A percentile compares a stretch with the other conserved stretches of the same genome.
phyloP scores from a whole-genome alignment of 53 echinoderm and acorn worm genomes.

The Temnopleurus reevesii region DNA sequence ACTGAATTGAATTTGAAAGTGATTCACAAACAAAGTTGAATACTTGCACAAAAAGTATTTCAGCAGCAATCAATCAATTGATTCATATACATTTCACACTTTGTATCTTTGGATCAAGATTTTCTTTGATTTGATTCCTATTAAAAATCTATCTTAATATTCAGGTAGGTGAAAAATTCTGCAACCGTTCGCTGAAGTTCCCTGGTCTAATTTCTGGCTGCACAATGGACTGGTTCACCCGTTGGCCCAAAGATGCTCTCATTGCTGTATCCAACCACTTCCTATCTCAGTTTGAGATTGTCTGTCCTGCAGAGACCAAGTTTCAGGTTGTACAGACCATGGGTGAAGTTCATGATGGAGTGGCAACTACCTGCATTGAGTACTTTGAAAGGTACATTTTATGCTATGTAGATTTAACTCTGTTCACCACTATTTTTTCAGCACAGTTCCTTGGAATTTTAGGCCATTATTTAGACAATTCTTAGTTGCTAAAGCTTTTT shows the following conservation, averaged over 20 bases:
- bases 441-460: no score
- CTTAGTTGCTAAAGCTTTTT: no score
- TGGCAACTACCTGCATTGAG: conserved; percentile 89
- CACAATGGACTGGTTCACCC: conserved; percentile 99
- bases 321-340: conserved; percentile 92
- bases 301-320: conserved; percentile 89
- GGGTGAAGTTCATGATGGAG: conserved; percentile 96
- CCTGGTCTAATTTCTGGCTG: conserved; percentile 98
- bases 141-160: neutral
- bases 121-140: no score
- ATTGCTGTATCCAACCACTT: conserved; percentile 96
- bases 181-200: conserved; percentile 95
- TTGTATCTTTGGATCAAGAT: no score
- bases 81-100: no score
- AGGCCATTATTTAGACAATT: no score
- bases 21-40: no score
- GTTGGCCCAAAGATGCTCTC: conserved; percentile 98
- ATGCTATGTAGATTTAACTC: neutral
- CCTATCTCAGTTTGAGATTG: conserved; percentile 94
- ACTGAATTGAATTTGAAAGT: no score
- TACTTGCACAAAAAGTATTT: no score
- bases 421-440: no score
- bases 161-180: conserved; percentile 98
- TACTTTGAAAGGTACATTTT: conserved; percentile 88
- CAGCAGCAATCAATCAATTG: no score